Evolutionary conservation across 2,888 invertebrate species (phyloP), one percentile per base, ranked within the genome.

Genomic region (Drosophila setosimentum): DNA sequence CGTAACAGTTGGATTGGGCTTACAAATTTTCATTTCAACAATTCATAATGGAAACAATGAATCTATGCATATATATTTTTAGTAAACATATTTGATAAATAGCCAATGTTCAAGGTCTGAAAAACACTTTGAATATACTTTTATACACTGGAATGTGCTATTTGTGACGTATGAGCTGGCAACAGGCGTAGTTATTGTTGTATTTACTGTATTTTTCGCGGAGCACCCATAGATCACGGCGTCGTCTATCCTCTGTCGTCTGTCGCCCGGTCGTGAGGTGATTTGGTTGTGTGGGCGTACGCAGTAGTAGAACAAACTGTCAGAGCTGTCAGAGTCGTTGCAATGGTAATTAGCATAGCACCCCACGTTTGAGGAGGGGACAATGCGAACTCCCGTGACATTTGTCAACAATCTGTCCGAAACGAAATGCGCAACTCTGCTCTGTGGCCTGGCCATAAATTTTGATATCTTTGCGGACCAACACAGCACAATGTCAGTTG

Each of bases 291-390:
- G 74, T 68, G 48, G 73, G 68, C 55, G 87, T 61, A 59, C 21
- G 55, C 84, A 76, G 87, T 75, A 85, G 87, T 72, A 74, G 69
- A 54, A 40, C 71, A 53, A 68, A 73, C 73, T 85, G 82, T 80
- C 82, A 73, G 74, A 68, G 62, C 83, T 82, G 86, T 87, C 90
- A 76, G 73, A 71, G 49, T 27, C 68, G 73, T 76, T 80, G 80
- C 81, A 76, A 63, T 68, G 77, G 73, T 84, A 89, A 86, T 87
- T 89, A 86, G 88, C 90, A 85, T 87, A 78, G 63, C 76, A 72
- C 69, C 65, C 68, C 71, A 61, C 62, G 35, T 29, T 55, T 55
- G 55, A 49, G 45, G 49, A 54, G 61, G 53, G 61, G 64, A 68
- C 67, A 75, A 79, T 78, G 67, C 61, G 61, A 77, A 77, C 74